Evolutionary conservation across 2,113 vertebrate species (phyloP), one percentile per base, ranked within the genome.

Genomic region (Tilapia sparmanii): DNA sequence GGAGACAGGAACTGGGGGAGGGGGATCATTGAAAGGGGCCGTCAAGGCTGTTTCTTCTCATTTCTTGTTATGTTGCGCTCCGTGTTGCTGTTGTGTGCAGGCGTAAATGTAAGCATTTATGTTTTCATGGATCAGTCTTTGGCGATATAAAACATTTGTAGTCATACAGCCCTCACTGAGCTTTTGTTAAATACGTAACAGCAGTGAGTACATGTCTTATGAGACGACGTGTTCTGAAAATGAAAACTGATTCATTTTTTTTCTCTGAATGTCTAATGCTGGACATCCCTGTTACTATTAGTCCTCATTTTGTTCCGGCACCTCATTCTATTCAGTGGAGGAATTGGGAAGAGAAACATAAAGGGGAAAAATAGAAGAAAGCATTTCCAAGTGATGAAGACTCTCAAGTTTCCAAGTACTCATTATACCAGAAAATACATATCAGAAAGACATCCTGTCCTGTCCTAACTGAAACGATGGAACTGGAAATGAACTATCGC

Each of bases 21-120:
- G 96, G 96, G 95, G 52, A 96, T 96, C 96, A 95, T 95, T 96
- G 95, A 97, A 97, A 97, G 96, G 94, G 96, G 96, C 96, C 97
- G 95, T 97, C 97, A 97, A 97, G 97, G 97, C 96, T 97, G 96
- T 95, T 87, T 81, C 90, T 93, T 85, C 86, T 91, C 45, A 53
- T 88, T 90, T 84, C 87, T 87, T 50, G 87, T 85, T 82, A 82
- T 81, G 87, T 84, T 82, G 40, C 13, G 29, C 86, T 89, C 45
- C 2, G 19, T 63, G 22, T 57, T 54, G 38, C 83, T 33, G 53
- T 54, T 73, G 26, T 33, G 53, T 84, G 38, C 42, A 24, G 71
- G 61, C 40, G 8, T 82, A 85, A 86, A 90, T 78, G 90, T 78
- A 83, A 68, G 57, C 45, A 31, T 92, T 84, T 76, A 26, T 52